Evolutionary conservation across 2,888 invertebrate species (phyloP).

Genomic region (Timema podura): DNA sequence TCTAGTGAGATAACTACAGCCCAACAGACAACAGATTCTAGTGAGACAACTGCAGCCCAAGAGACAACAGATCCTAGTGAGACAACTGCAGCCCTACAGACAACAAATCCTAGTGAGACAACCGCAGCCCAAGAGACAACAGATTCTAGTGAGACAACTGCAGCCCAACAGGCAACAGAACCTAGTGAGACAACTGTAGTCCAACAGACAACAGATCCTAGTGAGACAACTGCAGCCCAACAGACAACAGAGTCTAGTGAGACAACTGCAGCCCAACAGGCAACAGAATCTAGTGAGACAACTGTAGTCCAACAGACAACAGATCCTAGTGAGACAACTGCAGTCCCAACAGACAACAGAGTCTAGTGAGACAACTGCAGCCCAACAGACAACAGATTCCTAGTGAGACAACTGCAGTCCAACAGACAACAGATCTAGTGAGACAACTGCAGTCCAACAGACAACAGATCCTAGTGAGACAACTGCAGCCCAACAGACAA

Average conservation of each 20-base stretch:
- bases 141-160: no score
- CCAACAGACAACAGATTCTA: conserved; percentile 18
- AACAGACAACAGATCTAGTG: conserved; percentile 13
- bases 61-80: conserved; percentile 30
- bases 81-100: conserved; percentile 26
- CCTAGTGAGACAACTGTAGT: conserved; percentile 10
- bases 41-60: conserved; percentile 17
- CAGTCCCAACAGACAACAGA: background rate
- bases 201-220: conserved; percentile 18
- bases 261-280: conserved; percentile 10
- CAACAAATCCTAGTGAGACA: background rate
- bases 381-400: conserved; percentile 18
- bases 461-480: background rate
- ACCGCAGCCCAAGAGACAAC: no score
- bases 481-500: conserved; percentile 16
- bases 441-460: conserved; percentile 25
- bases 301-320: conserved; percentile 26
- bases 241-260: conserved; percentile 20
- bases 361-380: conserved; percentile 6
- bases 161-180: background rate
- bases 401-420: conserved; percentile 19
- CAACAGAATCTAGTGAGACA: conserved; percentile 20
- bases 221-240: conserved; percentile 17
- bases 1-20: conserved; percentile 9
- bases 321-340: conserved; percentile 26